Evolutionary conservation across 2,888 invertebrate genomes (phyloP).

Genomic region (Trachelus iudaicus): DNA sequence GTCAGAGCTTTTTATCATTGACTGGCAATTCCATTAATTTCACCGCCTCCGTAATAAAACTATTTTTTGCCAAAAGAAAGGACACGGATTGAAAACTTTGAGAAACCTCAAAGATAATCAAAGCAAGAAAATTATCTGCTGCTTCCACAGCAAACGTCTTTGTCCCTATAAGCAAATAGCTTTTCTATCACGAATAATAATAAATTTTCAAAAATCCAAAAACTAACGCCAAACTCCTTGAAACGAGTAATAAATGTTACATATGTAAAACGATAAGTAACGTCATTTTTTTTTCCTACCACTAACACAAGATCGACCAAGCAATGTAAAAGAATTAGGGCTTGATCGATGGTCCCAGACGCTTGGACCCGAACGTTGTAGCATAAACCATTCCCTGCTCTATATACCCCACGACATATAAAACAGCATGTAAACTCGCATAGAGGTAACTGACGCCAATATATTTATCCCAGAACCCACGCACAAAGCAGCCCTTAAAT

Average conservation of each 20-base stretch:
- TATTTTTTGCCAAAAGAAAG: not conserved
- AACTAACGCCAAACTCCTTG: too few relatives aligned
- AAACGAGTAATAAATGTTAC: not conserved
- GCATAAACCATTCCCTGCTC: not conserved
- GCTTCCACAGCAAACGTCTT: too few relatives aligned
- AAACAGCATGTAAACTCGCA: not conserved
- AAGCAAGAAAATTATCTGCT: too few relatives aligned
- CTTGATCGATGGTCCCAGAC: conserved; percentile 27
- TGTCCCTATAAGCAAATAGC: too few relatives aligned
- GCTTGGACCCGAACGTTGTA: not conserved
- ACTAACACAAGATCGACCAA: not conserved
- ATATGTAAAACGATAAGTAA: not conserved
- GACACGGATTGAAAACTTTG: not conserved
- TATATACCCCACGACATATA: not conserved
- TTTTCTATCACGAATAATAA: too few relatives aligned
- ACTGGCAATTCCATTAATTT: not conserved
- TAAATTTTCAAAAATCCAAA: too few relatives aligned
- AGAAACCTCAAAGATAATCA: not conserved
- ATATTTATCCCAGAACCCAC: not conserved
- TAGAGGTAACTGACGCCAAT: conserved; percentile 4
- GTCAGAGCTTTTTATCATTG: not conserved
- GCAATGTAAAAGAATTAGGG: conserved; percentile 23
- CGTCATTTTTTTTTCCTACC: not conserved
- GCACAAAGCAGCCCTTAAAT: not conserved
- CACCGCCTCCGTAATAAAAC: too few relatives aligned